Percentiles rank a stretch among this genome's conserved stretches.
Evolutionary conservation across 2,797 vertebrate species (phyloP).

Genomic region (Hippocampus kuda): DNA sequence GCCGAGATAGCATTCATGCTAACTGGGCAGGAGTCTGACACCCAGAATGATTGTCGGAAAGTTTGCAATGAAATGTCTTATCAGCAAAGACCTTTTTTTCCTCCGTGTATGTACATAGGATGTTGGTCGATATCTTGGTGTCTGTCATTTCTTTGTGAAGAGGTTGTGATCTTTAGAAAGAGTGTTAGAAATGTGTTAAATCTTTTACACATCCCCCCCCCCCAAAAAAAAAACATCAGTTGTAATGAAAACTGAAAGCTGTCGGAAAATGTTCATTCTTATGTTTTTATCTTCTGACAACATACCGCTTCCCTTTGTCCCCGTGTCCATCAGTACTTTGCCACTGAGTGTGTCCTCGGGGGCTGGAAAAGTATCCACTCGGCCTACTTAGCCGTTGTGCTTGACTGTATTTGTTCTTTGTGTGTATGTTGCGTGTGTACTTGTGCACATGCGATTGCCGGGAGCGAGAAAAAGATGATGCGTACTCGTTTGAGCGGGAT

Average conservation of each 20-base stretch:
- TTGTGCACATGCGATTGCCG: neutral
- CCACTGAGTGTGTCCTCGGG: slow-evolving; percentile 39
- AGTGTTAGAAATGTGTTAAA: neutral
- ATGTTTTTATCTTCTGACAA: neutral
- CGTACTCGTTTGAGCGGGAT: neutral
- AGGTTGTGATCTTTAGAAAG: neutral
- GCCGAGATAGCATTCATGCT: slow-evolving; percentile 23
- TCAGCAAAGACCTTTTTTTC: slow-evolving; percentile 4
- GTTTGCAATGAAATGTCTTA: slow-evolving; percentile 1
- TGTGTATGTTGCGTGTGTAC: neutral
- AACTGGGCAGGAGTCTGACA: neutral
- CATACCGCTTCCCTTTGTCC: neutral
- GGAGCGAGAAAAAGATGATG: slow-evolving; percentile 20
- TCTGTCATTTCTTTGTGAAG: neutral
- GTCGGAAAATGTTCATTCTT: neutral
- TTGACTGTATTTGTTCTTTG: neutral
- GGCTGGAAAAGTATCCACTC: slow-evolving; percentile 25
- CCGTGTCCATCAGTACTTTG: slow-evolving; percentile 30
- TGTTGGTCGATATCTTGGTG: slow-evolving; percentile 1
- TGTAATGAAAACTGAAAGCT: neutral
- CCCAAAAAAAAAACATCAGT: neutral
- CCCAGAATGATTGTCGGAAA: slow-evolving; percentile 10
- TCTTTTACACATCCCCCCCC: neutral
- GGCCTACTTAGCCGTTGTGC: slow-evolving; percentile 36
- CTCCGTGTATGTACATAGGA: neutral